Percentiles rank a stretch among this genome's conserved stretches.
These are phyloP conservation scores for Drosophila paucipuncta DNA, from an alignment of 2,888 invertebrate species.

Conservation along the genomic window DNA sequence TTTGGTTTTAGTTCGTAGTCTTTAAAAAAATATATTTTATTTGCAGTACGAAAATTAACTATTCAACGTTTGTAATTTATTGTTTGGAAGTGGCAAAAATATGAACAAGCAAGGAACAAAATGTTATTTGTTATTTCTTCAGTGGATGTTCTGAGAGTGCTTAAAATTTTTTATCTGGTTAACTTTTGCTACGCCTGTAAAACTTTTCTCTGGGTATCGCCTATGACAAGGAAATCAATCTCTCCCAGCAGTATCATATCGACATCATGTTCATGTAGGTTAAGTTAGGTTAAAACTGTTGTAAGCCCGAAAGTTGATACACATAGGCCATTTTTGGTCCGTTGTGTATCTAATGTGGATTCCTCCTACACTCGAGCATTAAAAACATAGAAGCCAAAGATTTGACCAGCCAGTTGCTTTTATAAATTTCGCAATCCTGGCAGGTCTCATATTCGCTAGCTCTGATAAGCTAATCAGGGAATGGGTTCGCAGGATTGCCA, in stretches of 20 bases:
- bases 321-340: too few relatives aligned
- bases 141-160: background rate
- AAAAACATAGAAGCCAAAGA: too few relatives aligned
- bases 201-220: background rate
- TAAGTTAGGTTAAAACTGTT: too few relatives aligned
- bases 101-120: background rate
- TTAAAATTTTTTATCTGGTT: background rate
- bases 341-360: too few relatives aligned
- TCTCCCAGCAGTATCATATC: background rate
- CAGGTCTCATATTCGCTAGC: too few relatives aligned
- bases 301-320: too few relatives aligned
- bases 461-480: too few relatives aligned
- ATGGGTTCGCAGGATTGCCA: too few relatives aligned
- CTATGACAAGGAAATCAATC: background rate
- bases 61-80: background rate
- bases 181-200: background rate
- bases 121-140: background rate
- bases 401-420: too few relatives aligned
- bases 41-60: slow-evolving; percentile 29
- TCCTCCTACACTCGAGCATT: too few relatives aligned
- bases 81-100: background rate
- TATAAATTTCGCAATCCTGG: too few relatives aligned
- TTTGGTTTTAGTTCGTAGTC: slow-evolving; percentile 35
- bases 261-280: background rate
- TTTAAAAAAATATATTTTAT: slow-evolving; percentile 20